Base-by-base conservation (phyloP, 2,888 invertebrate species). In the Aromia moschata region DNA sequence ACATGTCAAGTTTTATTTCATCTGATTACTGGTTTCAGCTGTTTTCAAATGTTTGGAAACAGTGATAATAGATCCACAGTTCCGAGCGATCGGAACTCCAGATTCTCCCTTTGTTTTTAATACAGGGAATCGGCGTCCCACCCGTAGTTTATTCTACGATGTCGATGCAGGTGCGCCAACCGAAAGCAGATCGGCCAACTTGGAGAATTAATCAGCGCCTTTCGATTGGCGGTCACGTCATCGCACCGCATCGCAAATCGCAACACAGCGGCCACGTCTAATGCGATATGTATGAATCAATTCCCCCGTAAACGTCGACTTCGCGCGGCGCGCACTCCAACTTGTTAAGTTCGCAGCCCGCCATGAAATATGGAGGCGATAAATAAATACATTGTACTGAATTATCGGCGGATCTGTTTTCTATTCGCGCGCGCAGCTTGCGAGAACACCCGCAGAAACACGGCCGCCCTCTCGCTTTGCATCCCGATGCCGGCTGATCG, bases 301-400 rank as follows among this genome's bases (percentile, higher is more conserved):
- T 49, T 49, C 15, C 49, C n/a, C 49, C 49, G 38, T 49, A 49
- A 49, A 49, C 49, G 38, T 49, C 49, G 38, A 38, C 49, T 49
- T 38, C 49, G 38, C 49, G 38, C 49, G 38, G 20, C 49, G 38
- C 49, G 38, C 49, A 49, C 38, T 49, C 38, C 38, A 49, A 49
- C 49, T 49, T 49, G 49, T 38, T 49, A 49, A 49, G 49, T 49
- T 49, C 38, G 37, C 49, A 18, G 49, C 37, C 49, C 37, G 18
- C 33, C 44, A 45, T 74, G 69, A 75, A 71, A 74, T 73, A 75
- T 74, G 71, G 69, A 66, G 67, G 70, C 73, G 70, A 77, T 75
- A 74, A 74, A 77, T 74, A 76, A 74, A 76, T 74, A 74, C 73
- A 75, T 74, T 74, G 74, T 74, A 72, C 72, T 72, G 74, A 75